Conservation (phyloP, 30 jellyfish, hydroid and myxozoan species). For the Mastigias papua region DNA sequence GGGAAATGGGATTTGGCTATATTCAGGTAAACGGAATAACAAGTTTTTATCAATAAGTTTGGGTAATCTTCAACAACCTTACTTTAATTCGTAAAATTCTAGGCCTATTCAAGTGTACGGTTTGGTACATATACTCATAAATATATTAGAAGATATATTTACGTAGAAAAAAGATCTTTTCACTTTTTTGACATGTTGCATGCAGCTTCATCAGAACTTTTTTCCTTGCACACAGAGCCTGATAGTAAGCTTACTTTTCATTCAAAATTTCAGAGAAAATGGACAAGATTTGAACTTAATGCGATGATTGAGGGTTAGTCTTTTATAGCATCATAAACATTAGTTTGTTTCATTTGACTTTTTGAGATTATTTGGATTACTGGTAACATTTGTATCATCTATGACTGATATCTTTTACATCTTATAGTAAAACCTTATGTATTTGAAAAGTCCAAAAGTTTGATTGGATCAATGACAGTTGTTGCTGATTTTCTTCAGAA, state of each 20-base stretch:
- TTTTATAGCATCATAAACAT: too few relatives aligned
- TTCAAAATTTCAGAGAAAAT: slow-evolving; percentile 17
- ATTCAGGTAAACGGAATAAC: slow-evolving; percentile 87
- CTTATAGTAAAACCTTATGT: slow-evolving; percentile 51
- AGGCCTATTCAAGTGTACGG: too few relatives aligned
- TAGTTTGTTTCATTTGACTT: background rate
- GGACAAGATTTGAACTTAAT: slow-evolving; percentile 48
- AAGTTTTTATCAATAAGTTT: too few relatives aligned
- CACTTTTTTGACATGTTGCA: too few relatives aligned
- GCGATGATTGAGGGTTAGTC: slow-evolving; percentile 23
- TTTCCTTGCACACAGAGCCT: background rate
- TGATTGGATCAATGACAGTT: slow-evolving; percentile 73
- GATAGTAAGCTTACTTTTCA: background rate
- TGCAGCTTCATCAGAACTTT: too few relatives aligned
- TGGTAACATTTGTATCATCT: too few relatives aligned
- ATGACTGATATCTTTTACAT: background rate
- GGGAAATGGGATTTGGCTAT: slow-evolving; percentile 83
- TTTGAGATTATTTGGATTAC: too few relatives aligned
- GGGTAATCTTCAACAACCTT: too few relatives aligned
- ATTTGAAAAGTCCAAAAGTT: slow-evolving; percentile 48
- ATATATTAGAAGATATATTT: too few relatives aligned
- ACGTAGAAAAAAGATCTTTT: too few relatives aligned
- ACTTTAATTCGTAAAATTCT: too few relatives aligned
- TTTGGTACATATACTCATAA: too few relatives aligned
- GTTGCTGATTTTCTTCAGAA: slow-evolving; percentile 86